Percentiles rank a stretch among this genome's conserved stretches.
phyloP scores from a whole-genome alignment of 2,113 vertebrate genomes.

The Corythaeola cristata region DNA sequence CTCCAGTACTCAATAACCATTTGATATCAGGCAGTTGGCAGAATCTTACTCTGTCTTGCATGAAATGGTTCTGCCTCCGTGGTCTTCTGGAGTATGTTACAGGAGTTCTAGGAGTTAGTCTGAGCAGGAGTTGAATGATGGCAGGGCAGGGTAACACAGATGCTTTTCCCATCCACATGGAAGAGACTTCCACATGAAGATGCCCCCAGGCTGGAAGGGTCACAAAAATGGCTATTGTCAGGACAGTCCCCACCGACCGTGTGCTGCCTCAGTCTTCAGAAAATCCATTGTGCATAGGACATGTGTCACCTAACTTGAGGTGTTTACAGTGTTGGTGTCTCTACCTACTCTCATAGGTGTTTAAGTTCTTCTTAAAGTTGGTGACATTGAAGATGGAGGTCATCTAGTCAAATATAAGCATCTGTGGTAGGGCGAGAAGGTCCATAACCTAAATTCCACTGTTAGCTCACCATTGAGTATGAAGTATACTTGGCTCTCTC shows the following conservation, averaged over 20 bases:
- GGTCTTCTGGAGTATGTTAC: background rate
- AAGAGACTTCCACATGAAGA: background rate
- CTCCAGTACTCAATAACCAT: background rate
- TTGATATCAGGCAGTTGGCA: background rate
- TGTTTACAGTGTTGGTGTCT: background rate
- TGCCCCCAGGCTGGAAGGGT: background rate
- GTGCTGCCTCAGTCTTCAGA: background rate
- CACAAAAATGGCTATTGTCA: background rate
- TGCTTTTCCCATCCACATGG: background rate
- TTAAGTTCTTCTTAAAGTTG: background rate
- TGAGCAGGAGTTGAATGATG: background rate
- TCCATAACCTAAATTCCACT: background rate
- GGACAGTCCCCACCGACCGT: background rate
- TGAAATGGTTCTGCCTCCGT: background rate
- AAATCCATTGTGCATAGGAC: background rate
- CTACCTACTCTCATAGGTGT: background rate
- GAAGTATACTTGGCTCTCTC: background rate
- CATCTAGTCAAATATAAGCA: background rate
- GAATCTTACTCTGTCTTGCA: background rate
- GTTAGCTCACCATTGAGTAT: too few species aligned
- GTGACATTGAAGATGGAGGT: background rate
- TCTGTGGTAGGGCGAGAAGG: background rate
- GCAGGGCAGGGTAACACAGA: background rate
- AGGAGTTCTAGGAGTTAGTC: background rate
- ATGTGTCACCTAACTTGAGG: background rate